Base-by-base conservation (phyloP, 2,888 invertebrate species). In the Rhagophthalmus giganteus region DNA sequence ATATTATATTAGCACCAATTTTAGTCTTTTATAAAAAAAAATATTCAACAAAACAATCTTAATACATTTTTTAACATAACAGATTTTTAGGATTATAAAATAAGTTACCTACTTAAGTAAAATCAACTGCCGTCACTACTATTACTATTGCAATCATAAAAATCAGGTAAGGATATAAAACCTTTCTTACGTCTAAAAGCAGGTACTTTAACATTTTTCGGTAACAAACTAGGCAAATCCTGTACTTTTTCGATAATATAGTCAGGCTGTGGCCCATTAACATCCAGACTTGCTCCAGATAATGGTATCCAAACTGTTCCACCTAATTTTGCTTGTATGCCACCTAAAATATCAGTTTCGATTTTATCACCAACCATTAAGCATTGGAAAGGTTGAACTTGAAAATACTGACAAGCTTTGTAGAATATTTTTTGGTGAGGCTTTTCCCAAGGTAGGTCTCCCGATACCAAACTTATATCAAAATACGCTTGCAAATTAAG, bases 351-450 rank as follows among this genome's bases (percentile, higher is more conserved):
- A 74, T 93, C 93, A 25, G 92, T 91, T 73, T 91, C 90, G 61
- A 92, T 75, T 71, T 90, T 90, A 71, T 93, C 93, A 33, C 92
- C 92, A 66, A 91, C 85, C 90, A 93, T 92, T 63, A 90, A 80
- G 75, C 90, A 91, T 60, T 84, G 81, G 44, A 81, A 76, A 1
- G 91, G 87, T 68, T 84, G 80, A 11, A 92, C 87, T 57, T 83
- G 81, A 47, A 93, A 81, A 69, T 81, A 80, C 67, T 84, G 82
- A 76, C 90, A 91, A 16, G 90, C 91, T 63, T 88, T 85, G 60
- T 86, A 80, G 75, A 92, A 92, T 74, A 92, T 91, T 70, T 85
- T 81, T 59, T 85, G 81, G 70, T 89, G 82, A 0, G 92, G 92
- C 74, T 92, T 93, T 76, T 91, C 91, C 86, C 88, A 90, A 2